Percentiles rank a stretch among this genome's conserved stretches.
phyloP scores from a whole-genome alignment of 2,113 vertebrate species.

The Zosterops lateralis region DNA sequence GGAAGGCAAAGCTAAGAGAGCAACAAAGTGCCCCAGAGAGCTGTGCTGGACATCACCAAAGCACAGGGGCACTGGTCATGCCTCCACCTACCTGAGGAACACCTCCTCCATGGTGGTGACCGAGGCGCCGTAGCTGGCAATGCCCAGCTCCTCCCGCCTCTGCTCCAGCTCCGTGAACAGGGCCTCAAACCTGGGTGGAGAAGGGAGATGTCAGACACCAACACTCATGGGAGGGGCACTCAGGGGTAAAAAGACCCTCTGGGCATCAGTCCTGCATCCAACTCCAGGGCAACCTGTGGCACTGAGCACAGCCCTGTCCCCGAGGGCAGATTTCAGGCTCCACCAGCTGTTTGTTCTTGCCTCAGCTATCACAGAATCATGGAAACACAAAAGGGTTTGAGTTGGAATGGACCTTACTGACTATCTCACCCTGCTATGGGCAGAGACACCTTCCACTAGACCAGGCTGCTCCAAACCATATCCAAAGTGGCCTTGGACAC shows the following conservation, averaged over 20 bases:
- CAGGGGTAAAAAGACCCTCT: neutral
- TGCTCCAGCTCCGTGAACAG: slow-evolving; percentile 93
- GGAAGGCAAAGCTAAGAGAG: neutral
- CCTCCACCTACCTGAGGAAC: slow-evolving; percentile 84
- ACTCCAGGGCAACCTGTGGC: neutral
- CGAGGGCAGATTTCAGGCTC: neutral
- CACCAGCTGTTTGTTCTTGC: neutral
- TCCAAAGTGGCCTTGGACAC: neutral
- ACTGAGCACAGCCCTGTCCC: neutral
- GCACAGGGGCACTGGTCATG: rapidly evolving
- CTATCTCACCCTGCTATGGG: too few relatives aligned
- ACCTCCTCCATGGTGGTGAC: slow-evolving; percentile 99
- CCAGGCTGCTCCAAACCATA: rapidly evolving
- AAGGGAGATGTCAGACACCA: neutral
- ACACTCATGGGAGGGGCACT: neutral
- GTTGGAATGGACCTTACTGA: neutral
- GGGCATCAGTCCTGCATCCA: neutral
- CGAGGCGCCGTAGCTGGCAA: slow-evolving; percentile 93
- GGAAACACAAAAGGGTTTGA: neutral
- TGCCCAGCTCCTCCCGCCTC: slow-evolving; percentile 89
- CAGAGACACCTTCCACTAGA: rapidly evolving
- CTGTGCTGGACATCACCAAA: neutral
- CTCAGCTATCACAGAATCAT: neutral
- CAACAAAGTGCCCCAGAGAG: rapidly evolving
- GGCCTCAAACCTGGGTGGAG: slow-evolving; percentile 84